Base-by-base conservation (phyloP, 2,888 invertebrate genomes). In the Parasteatoda lunata region DNA sequence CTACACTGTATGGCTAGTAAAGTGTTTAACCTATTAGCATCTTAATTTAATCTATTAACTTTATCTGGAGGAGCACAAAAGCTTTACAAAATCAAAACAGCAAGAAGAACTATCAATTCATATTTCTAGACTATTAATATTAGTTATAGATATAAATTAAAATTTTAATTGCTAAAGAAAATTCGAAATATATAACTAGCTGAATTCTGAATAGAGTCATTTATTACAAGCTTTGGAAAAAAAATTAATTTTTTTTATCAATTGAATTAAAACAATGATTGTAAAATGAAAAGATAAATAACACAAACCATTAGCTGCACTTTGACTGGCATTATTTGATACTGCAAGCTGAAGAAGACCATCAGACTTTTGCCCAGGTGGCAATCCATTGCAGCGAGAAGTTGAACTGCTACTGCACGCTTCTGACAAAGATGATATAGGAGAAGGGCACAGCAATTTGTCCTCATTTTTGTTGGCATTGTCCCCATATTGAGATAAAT, bases 401-500 rank as follows among this genome's bases (percentile, higher is more conserved):
- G 73, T 64, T 59, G 76, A 82, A 30, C 59, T 78, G 49, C 71
- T 86, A 59, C 85, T 88, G 47, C 69, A 83, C 5, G 82, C 88
- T 70, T 88, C 88, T 13, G 88, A 88, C 13, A 82, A 82, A 8
- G 88, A 88, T 9, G 88, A 83, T 9, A 86, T 65, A 13, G 88
- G 68, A 59, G 86, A 82, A 47, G 85, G 71, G 7, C 71, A 68
- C 11, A 59, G n/a, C 11, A 52, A 68, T 64, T 88, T 75, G 7
- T 83, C 73, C 4, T 47, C 59, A 45, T 8, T 49, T 77, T 83
- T 83, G 51, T 47, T 70, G 9, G 68, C 65, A 45, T 48, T 72
- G 30, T 84, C 88, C n/a, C 88, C 59, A 64, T 89, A 90, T 71
- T 78, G 87, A 6, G 89, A 84, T 49, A 91, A 88, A 84, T 91